Evolutionary conservation across 2,797 vertebrate genomes (phyloP).

Genomic region (Rhynchonycteris naso): DNA sequence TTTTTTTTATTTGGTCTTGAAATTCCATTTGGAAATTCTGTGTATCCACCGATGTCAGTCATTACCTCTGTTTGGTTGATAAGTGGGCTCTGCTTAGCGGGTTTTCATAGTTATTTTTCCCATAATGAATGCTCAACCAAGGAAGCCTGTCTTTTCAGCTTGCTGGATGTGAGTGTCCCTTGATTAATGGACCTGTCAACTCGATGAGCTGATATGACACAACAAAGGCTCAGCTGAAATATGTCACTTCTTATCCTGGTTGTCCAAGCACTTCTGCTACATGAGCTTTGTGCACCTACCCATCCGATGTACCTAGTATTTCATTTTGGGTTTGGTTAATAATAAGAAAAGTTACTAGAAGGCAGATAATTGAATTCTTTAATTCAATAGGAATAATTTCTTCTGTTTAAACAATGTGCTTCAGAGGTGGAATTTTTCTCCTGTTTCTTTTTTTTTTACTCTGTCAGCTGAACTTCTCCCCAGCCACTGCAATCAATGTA

Average conservation of each 20-base stretch:
- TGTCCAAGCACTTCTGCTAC: background rate
- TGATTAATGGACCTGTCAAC: conserved; percentile 79
- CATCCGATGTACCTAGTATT: background rate
- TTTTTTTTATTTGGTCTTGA: background rate
- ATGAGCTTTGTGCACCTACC: background rate
- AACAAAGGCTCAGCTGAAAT: conserved; percentile 49
- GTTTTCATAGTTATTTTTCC: conserved; percentile 27
- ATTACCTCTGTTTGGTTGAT: background rate
- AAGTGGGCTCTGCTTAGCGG: conserved; percentile 5
- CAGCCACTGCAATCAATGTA: conserved; percentile 32
- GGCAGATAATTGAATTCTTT: conserved; percentile 48
- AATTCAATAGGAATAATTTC: conserved; percentile 33
- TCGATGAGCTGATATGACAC: background rate
- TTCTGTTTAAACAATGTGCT: conserved; percentile 41
- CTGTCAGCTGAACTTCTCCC: background rate
- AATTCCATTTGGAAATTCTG: conserved; percentile 62
- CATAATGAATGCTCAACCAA: conserved; percentile 44
- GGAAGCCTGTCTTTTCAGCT: conserved; percentile 28
- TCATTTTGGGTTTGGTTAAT: conserved; percentile 27
- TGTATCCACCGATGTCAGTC: background rate
- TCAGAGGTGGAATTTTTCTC: background rate
- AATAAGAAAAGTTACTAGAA: conserved; percentile 15
- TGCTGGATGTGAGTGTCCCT: background rate
- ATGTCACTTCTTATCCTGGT: conserved; percentile 44
- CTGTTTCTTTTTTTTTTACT: background rate